A percentile compares a stretch with the other conserved stretches of the same genome.
Evolutionary conservation across 2,797 vertebrate genomes (phyloP).

Genomic region (Eupleurogrammus muticus): DNA sequence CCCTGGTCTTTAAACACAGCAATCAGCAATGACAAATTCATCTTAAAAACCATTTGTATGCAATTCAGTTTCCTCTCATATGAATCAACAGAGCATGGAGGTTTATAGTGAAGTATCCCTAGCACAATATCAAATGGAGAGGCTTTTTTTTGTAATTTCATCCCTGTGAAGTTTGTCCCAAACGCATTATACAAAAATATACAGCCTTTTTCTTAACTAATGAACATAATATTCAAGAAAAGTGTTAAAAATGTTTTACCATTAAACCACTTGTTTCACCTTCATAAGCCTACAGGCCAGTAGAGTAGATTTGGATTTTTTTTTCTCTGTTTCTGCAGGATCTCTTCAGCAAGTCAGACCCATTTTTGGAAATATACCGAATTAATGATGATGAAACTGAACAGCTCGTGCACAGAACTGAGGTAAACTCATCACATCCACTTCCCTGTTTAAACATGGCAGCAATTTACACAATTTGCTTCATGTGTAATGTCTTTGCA

Average conservation of each 20-base stretch:
- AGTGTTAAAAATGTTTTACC: too few relatives aligned
- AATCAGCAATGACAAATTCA: conserved; percentile 40
- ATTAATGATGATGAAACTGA: conserved; percentile 90
- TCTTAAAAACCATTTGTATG: conserved; percentile 24
- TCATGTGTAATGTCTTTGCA: background rate
- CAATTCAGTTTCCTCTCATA: conserved; percentile 1
- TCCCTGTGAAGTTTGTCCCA: background rate
- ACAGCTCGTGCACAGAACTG: conserved; percentile 95
- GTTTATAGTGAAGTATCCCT: background rate
- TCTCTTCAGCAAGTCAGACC: conserved; percentile 98
- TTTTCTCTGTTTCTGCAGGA: conserved; percentile 82
- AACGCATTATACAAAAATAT: background rate
- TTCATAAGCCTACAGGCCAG: too few relatives aligned
- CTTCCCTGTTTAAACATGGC: conserved; percentile 3
- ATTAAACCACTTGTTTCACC: background rate
- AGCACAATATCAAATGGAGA: background rate
- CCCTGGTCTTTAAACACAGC: conserved; percentile 60
- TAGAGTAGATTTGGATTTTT: conserved; percentile 3
- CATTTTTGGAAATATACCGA: conserved; percentile 95
- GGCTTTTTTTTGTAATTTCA: conserved; percentile 1
- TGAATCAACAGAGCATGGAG: background rate
- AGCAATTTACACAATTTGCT: conserved; percentile 11
- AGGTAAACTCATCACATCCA: conserved; percentile 80
- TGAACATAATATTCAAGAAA: too few relatives aligned
- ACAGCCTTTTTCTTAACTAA: background rate